phyloP scores from a whole-genome alignment of 92 coral and sea anemone species.

The Blastomussa wellsi region DNA sequence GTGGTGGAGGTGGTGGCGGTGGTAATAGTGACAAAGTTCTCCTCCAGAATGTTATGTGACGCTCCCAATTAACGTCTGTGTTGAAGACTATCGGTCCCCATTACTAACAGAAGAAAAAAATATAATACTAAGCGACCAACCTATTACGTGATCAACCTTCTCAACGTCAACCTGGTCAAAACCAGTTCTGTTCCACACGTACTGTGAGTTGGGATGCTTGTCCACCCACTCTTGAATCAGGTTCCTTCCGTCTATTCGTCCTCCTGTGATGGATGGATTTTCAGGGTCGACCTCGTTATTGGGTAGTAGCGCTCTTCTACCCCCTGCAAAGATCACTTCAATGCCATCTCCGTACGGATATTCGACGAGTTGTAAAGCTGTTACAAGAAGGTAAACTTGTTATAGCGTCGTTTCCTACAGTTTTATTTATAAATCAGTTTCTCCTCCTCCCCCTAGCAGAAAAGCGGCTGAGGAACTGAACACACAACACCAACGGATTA shows the following conservation, averaged over 20 bases:
- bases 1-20: not conserved
- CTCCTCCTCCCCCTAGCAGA: too few relatives aligned
- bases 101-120: too few relatives aligned
- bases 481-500: too few relatives aligned
- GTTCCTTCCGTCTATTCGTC: constrained; percentile 76
- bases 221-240: constrained; percentile 73
- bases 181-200: constrained; percentile 84
- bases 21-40: not conserved
- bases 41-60: too few relatives aligned
- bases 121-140: constrained; percentile 56
- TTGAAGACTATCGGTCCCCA: too few relatives aligned
- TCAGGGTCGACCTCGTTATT: constrained; percentile 73
- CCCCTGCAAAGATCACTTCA: constrained; percentile 94
- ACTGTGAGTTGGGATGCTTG: constrained; percentile 61
- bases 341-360: constrained; percentile 89
- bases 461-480: too few relatives aligned
- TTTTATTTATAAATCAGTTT: not conserved
- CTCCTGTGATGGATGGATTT: constrained; percentile 35
- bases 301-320: constrained; percentile 71
- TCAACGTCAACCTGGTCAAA: constrained; percentile 72
- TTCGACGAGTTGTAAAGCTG: constrained; percentile 83
- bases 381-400: not conserved
- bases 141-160: constrained; percentile 74
- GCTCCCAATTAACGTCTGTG: too few relatives aligned
- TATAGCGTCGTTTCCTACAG: not conserved